Evolutionary conservation across 2,113 vertebrate species (phyloP), one percentile per base, ranked within the genome.

Genomic region (Helogale parvula): DNA sequence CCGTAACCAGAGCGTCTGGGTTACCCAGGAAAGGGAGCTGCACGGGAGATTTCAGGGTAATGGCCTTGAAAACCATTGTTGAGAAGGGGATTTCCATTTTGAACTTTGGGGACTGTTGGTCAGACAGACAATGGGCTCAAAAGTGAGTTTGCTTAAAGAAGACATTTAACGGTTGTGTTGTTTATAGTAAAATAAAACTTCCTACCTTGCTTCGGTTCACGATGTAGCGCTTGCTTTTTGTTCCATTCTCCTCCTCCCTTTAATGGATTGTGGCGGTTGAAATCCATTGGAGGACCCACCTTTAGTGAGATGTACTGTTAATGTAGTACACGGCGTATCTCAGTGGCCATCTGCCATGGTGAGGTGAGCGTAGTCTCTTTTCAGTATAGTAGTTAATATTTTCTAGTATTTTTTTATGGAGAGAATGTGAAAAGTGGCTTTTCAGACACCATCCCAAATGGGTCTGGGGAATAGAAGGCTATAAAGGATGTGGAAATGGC

Each of bases 91-190:
- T 98, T 98, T 98, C 96, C 96, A 90, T 94, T 95, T 97, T 97
- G 96, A 98, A 98, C 97, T 97, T 98, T 95, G 96, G 97, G 96
- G 98, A 98, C 87, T 97, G 84, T 97, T 97, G 97, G 94, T 97
- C 97, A 98, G 98, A 96, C 38, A 45, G 96, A 95, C 98, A 87
- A 86, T 83, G 88, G 97, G 98, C 98, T 97, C 7, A 1, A 72
- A 97, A 96, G 94, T 96, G 52, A 91, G 90, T 98, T 97, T 98
- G 97, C 97, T 96, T 95, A n/a, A 86, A 88, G 95, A 96, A 95
- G 97, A 97, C 88, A 95, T 81, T 96, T 86, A 92, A 96, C 85
- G 83, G 96, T 98, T 83, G 88, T 94, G 74, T 88, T 97, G 92
- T 98, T 95, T 91, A 98, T 96, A 97, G 96, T 98, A 77, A 97